Conservation (phyloP, 2,797 vertebrate genomes). For the Gila robusta region DNA sequence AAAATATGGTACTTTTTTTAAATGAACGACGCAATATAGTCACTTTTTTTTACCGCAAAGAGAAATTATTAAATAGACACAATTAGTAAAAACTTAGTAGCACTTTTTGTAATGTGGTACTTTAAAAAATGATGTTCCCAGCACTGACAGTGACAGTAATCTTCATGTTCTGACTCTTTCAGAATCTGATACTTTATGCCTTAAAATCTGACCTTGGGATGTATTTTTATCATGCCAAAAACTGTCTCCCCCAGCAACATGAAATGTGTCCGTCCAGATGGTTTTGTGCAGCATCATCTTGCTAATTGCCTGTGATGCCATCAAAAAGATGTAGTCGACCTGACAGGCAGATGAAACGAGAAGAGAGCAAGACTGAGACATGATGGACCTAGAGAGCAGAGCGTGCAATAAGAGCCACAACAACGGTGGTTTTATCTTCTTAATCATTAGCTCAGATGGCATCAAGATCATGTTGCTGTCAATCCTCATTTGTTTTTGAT, state of each 20-base stretch:
- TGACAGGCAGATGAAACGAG: slow-evolving; percentile 85
- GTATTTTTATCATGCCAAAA: slow-evolving; percentile 82
- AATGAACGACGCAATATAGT: too few relatives aligned
- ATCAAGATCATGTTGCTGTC: slow-evolving; percentile 18
- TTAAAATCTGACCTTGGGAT: slow-evolving; percentile 84
- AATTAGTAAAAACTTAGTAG: background rate
- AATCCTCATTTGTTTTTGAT: background rate
- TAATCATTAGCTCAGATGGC: slow-evolving; percentile 29
- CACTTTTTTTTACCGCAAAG: background rate
- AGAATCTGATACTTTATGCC: slow-evolving; percentile 75
- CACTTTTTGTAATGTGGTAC: background rate
- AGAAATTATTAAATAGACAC: background rate
- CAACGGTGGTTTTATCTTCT: slow-evolving; percentile 17
- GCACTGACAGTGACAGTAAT: slow-evolving; percentile 26
- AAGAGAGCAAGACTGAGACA: slow-evolving; percentile 73
- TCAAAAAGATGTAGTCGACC: slow-evolving; percentile 83
- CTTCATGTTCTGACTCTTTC: slow-evolving; percentile 65
- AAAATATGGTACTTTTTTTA: background rate
- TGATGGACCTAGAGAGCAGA: slow-evolving; percentile 13
- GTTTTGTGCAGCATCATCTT: slow-evolving; percentile 85
- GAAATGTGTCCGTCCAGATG: slow-evolving; percentile 83
- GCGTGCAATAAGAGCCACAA: slow-evolving; percentile 26
- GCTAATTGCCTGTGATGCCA: slow-evolving; percentile 88
- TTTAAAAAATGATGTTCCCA: background rate
- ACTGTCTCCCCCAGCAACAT: slow-evolving; percentile 82